Evolutionary conservation across 2,888 invertebrate genomes (phyloP), one percentile per base, ranked within the genome.

Genomic region (Pammene aurita): DNA sequence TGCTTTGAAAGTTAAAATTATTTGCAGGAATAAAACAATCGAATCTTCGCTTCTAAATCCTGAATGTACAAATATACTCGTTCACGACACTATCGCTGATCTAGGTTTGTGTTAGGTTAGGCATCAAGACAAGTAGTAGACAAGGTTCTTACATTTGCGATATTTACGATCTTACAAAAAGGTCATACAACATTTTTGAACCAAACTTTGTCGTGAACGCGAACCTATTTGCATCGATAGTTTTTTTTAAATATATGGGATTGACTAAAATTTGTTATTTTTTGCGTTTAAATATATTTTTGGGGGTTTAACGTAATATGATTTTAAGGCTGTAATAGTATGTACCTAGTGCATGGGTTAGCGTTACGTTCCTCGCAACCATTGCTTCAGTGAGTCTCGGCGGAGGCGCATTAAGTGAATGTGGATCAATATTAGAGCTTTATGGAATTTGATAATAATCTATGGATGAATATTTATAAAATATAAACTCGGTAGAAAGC

Each of bases 361-460:
- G 42, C 26, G 26, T 52, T 57, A 35, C 18, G 76, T 81, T 81
- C 77, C 80, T 80, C 73, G 71, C 73, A 75, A 58, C 50, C 52
- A 64, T 57, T 64, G 68, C 63, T 68, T 64, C 63, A 52, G 50
- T 52, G 41, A 58, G 58, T 41, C 67, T 63, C 68, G 11, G 41
- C 48, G n/a, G 62, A 46, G 57, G n/a, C 48, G 57, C 26, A 48
- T 66, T 57, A 63, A 84, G 81, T 85, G 88, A 90, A 92, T 87
- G 91, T 90, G 91, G 92, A 92, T 85, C 92, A 92, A 92, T 90
- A 80, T 87, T 92, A 90, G 90, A 92, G 92, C 92, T 92, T 92
- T 92, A 92, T 92, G 90, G 87, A 91, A 90, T 92, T 92, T 92
- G 92, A 92, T 92, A 92, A 92, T 92, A 92, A 92, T 91, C 90